These are phyloP conservation scores for Pipistrellus kuhlii DNA, from an alignment of 2,797 vertebrate species.

Conservation along the genomic window DNA sequence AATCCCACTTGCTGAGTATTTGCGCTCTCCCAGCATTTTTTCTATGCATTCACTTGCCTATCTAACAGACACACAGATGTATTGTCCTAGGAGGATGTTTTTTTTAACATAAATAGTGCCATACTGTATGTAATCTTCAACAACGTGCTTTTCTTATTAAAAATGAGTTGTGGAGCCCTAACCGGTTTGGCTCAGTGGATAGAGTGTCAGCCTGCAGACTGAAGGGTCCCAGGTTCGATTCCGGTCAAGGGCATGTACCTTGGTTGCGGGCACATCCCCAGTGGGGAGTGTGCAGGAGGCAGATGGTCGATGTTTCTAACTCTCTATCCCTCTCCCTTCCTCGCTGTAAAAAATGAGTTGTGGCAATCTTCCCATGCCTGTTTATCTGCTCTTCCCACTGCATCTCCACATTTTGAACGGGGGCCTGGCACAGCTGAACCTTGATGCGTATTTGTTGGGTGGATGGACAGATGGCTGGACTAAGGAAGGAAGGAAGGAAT, in stretches of 20 bases:
- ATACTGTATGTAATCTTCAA: background rate
- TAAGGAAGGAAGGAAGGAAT: background rate
- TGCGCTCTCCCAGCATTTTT: background rate
- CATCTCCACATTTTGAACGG: background rate
- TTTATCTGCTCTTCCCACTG: background rate
- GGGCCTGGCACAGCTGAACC: background rate
- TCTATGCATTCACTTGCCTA: background rate
- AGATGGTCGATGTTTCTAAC: no score
- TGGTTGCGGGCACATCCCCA: no score
- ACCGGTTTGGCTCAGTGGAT: no score
- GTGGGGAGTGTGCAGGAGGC: no score
- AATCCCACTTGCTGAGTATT: background rate
- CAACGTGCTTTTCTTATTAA: background rate
- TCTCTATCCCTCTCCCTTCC: no score
- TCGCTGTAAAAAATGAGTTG: background rate
- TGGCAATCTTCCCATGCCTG: background rate
- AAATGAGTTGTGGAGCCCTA: background rate
- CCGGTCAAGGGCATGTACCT: no score
- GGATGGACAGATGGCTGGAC: background rate
- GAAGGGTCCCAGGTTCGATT: no score
- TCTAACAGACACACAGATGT: background rate
- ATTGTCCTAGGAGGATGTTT: background rate
- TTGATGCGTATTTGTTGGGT: background rate
- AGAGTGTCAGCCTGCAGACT: no score
- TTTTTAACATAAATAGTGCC: background rate